Conservation (phyloP, 1,140 invertebrate genomes). For the Microplitis demolitor region DNA sequence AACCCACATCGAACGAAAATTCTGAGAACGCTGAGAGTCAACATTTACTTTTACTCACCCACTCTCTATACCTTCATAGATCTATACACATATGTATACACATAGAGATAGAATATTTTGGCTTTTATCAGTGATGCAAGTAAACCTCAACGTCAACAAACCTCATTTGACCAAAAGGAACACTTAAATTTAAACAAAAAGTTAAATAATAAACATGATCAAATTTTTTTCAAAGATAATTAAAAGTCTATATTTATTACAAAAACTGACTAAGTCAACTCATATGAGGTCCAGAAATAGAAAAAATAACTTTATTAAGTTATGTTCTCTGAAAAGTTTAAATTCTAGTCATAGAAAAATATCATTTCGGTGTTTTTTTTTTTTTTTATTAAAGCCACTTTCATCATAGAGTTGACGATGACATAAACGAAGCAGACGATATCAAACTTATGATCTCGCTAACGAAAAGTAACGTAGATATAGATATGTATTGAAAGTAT, state of each 20-base stretch:
- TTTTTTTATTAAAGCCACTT: too few relatives aligned
- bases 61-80: constrained; percentile 8
- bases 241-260: too few relatives aligned
- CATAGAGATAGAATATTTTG: neutral
- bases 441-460: neutral
- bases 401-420: neutral
- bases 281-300: too few relatives aligned
- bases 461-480: neutral
- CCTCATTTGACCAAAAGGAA: neutral
- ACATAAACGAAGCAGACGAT: neutral
- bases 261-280: too few relatives aligned
- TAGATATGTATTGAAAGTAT: neutral
- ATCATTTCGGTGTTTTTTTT: too few relatives aligned
- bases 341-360: too few relatives aligned
- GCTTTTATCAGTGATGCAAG: neutral
- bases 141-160: constrained; percentile 2
- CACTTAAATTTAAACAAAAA: too few relatives aligned
- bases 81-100: too few relatives aligned
- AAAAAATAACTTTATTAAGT: too few relatives aligned
- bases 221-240: too few relatives aligned
- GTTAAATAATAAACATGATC: too few relatives aligned
- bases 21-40: constrained; percentile 36
- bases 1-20: constrained; percentile 15
- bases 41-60: constrained; percentile 37
- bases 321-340: too few relatives aligned